Percentiles rank a stretch among this genome's conserved stretches.
Conservation (phyloP, 23 tunicate species). For the Aplidium turbinatum region DNA sequence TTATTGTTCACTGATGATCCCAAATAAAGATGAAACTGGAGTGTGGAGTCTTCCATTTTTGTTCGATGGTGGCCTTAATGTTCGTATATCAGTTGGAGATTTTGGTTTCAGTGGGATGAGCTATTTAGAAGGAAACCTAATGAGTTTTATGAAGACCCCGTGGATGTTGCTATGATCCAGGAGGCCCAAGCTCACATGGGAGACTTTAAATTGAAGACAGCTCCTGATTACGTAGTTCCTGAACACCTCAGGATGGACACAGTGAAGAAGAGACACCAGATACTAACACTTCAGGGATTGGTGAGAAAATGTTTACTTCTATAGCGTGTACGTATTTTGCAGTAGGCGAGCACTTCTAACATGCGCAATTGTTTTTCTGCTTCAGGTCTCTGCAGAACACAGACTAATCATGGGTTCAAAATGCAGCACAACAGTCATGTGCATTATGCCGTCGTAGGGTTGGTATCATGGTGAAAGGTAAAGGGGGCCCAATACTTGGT, state of each 20-base stretch:
- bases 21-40: background rate
- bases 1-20: background rate
- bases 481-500: too few species aligned
- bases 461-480: too few species aligned
- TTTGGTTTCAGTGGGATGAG: slow-evolving; percentile 71
- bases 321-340: too few species aligned
- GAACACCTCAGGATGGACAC: slow-evolving; percentile 98
- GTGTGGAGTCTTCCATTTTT: background rate
- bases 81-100: too few species aligned
- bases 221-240: slow-evolving; percentile 95
- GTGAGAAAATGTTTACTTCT: too few species aligned
- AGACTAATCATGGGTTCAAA: too few species aligned
- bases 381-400: too few species aligned
- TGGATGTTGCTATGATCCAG: slow-evolving; percentile 77
- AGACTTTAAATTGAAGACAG: slow-evolving; percentile 88
- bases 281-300: slow-evolving; percentile 67
- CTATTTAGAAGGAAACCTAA: slow-evolving; percentile 79
- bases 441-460: too few species aligned
- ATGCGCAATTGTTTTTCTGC: too few species aligned
- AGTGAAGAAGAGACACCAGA: slow-evolving; percentile 83
- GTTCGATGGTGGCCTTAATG: too few species aligned
- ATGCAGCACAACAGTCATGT: background rate
- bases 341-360: too few species aligned
- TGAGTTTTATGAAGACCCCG: slow-evolving; percentile 89
- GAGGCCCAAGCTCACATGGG: slow-evolving; percentile 94